phyloP scores from a whole-genome alignment of 2,888 invertebrate genomes.

The Eilema caniola region DNA sequence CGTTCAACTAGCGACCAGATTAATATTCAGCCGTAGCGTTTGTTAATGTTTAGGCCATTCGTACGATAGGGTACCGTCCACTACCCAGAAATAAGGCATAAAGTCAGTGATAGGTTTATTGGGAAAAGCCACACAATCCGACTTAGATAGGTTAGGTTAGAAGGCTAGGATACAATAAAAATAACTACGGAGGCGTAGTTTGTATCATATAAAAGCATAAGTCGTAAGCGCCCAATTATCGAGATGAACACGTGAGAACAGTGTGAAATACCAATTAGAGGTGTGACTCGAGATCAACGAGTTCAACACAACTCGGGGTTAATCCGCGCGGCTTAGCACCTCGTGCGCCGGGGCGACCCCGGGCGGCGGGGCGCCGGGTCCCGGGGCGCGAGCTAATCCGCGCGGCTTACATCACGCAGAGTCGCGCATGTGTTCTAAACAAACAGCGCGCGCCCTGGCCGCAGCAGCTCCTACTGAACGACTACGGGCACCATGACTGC shows the following conservation, averaged over 20 bases:
- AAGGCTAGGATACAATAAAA: no score
- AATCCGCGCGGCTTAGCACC: constrained; percentile 43
- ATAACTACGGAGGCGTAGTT: no score
- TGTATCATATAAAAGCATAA: no score
- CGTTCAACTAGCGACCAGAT: no score
- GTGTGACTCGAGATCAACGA: constrained; percentile 9
- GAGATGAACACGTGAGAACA: not conserved
- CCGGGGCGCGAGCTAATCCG: constrained; percentile 12
- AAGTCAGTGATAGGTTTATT: no score
- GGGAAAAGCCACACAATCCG: no score
- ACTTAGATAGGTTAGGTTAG: no score
- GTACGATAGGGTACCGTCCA: no score
- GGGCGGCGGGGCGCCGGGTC: constrained; percentile 19
- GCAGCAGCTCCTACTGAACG: not conserved
- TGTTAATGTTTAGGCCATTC: no score
- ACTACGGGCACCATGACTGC: constrained; percentile 1
- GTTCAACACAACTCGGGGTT: constrained; percentile 19
- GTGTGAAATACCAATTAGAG: constrained; percentile 9
- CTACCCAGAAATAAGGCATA: no score
- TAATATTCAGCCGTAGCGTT: no score
- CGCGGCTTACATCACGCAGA: constrained; percentile 10
- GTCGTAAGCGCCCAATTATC: not conserved
- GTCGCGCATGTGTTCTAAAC: constrained; percentile 21
- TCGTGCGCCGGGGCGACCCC: constrained; percentile 29
- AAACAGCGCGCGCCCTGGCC: constrained; percentile 6